Conservation (phyloP, 92 coral and sea anemone genomes). For the Montipora capitata region DNA sequence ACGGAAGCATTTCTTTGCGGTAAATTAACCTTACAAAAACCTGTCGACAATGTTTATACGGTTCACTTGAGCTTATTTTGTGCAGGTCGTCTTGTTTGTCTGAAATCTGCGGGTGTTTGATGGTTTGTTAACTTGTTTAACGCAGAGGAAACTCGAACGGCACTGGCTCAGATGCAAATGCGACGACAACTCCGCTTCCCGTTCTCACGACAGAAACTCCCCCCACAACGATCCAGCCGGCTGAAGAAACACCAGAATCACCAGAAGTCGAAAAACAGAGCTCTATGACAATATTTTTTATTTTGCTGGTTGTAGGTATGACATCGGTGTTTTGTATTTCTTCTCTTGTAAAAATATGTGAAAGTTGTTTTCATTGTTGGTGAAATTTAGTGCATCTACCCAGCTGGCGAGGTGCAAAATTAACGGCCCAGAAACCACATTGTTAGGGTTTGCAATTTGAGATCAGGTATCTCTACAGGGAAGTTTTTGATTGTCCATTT, state of each 20-base stretch:
- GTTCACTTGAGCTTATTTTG: constrained; percentile 17
- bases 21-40: constrained; percentile 28
- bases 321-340: not conserved
- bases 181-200: constrained; percentile 66
- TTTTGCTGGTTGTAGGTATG: constrained; percentile 98
- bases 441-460: too few species aligned
- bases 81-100: not conserved
- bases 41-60: constrained; percentile 33
- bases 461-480: too few species aligned
- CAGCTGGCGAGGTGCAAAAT: too few species aligned
- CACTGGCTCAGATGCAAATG: constrained; percentile 34
- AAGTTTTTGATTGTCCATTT: too few species aligned
- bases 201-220: constrained; percentile 61
- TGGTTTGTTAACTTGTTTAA: constrained; percentile 6
- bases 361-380: not conserved
- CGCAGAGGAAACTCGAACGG: constrained; percentile 19
- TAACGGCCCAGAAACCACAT: too few species aligned
- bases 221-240: constrained; percentile 50
- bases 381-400: not conserved
- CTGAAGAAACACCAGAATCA: constrained; percentile 88
- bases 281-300: constrained; percentile 98
- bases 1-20: constrained; percentile 44
- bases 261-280: constrained; percentile 98
- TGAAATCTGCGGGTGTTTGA: not conserved
- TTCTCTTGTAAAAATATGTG: not conserved